Conservation (phyloP, 2,797 vertebrate genomes). For the Trematomus bernacchii region DNA sequence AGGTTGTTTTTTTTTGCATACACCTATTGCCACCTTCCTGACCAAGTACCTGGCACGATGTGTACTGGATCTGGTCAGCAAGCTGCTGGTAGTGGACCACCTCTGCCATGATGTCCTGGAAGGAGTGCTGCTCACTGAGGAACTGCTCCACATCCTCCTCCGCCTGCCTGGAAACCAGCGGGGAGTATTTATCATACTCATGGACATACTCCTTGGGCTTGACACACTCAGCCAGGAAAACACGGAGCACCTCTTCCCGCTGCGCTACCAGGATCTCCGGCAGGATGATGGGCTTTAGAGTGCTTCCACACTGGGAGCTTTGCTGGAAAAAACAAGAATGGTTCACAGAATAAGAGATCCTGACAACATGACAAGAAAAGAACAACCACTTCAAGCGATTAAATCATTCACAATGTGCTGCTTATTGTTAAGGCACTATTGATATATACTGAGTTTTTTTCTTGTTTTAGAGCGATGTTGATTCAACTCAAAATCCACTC, state of each 20-base stretch:
- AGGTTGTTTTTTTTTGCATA: too few relatives aligned
- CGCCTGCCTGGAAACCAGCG: constrained; percentile 86
- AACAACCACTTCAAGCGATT: not conserved
- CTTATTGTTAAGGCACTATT: not conserved
- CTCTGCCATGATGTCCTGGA: constrained; percentile 88
- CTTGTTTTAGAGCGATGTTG: not conserved
- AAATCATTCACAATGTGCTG: not conserved
- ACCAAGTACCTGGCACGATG: constrained; percentile 83
- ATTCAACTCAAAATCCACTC: not conserved
- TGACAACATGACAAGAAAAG: not conserved
- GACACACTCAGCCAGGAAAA: constrained; percentile 82
- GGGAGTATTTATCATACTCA: constrained; percentile 88
- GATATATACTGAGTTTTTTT: not conserved
- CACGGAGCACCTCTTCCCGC: constrained; percentile 79
- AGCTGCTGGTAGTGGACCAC: constrained; percentile 86
- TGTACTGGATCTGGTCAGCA: constrained; percentile 87
- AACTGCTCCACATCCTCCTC: constrained; percentile 87
- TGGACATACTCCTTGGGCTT: constrained; percentile 83
- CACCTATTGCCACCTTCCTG: not conserved
- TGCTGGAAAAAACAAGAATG: constrained; percentile 63
- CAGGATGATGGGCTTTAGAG: constrained; percentile 88
- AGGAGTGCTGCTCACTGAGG: constrained; percentile 84
- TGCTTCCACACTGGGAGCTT: constrained; percentile 61
- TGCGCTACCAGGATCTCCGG: constrained; percentile 85
- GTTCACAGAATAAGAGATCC: not conserved